Conservation (phyloP, 2,888 invertebrate genomes). For the Polia nebulosa region DNA sequence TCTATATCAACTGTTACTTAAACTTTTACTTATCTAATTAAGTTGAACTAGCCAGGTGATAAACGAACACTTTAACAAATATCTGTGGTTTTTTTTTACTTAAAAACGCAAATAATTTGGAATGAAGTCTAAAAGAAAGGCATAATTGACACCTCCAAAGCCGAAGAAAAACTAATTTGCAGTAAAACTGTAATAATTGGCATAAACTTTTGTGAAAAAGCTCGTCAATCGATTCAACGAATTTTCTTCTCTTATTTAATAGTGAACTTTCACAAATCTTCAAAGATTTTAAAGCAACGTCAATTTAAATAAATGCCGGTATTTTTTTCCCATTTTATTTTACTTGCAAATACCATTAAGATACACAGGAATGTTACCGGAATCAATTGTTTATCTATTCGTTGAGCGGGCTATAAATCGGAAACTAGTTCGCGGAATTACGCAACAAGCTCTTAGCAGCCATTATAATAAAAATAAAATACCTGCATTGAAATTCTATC, state of each 20-base stretch:
- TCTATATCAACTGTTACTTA: constrained; percentile 55
- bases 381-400: constrained; percentile 67
- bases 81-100: background rate
- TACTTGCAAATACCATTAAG: constrained; percentile 46
- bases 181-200: background rate
- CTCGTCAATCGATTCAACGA: background rate
- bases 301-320: background rate
- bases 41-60: constrained; percentile 34
- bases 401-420: constrained; percentile 62
- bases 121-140: background rate
- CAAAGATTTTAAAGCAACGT: constrained; percentile 1
- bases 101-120: background rate
- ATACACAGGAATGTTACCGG: constrained; percentile 61
- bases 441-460: constrained; percentile 57
- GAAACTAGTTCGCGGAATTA: constrained; percentile 66
- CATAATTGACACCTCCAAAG: background rate
- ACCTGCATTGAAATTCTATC: constrained; percentile 84
- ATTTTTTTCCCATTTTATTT: constrained; percentile 40
- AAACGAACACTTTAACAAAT: constrained; percentile 11
- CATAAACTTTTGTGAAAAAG: background rate
- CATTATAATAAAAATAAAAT: constrained; percentile 66
- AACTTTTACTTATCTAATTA: constrained; percentile 64
- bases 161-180: background rate
- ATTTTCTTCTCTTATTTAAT: background rate
- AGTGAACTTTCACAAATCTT: constrained; percentile 29